These are phyloP conservation scores for Amphimallon solstitiale DNA, from an alignment of 2,888 invertebrate species.

Conservation along the genomic window DNA sequence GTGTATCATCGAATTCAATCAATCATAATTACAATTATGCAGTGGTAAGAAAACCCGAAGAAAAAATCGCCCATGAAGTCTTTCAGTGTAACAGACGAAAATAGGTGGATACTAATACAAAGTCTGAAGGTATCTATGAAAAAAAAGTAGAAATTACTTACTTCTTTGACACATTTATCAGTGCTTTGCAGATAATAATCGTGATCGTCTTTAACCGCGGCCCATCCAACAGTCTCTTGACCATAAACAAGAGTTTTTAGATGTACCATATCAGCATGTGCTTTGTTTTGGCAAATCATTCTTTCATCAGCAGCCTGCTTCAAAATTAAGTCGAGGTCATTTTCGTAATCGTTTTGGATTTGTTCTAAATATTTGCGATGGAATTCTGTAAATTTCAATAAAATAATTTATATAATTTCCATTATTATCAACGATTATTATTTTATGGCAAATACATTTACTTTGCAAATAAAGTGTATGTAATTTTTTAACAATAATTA, in stretches of 20 bases:
- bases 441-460: too few relatives aligned
- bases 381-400: slow-evolving; percentile 51
- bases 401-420: too few relatives aligned
- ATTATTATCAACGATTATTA: too few relatives aligned
- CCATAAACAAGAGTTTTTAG: slow-evolving; percentile 60
- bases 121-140: too few relatives aligned
- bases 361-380: slow-evolving; percentile 66
- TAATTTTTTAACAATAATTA: too few relatives aligned
- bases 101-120: too few relatives aligned
- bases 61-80: too few relatives aligned
- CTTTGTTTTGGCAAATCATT: slow-evolving; percentile 61
- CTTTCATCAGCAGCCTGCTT: slow-evolving; percentile 68
- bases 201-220: slow-evolving; percentile 55
- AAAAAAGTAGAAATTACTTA: slow-evolving; percentile 52
- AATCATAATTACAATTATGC: too few relatives aligned
- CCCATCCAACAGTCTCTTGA: slow-evolving; percentile 54
- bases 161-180: slow-evolving; percentile 66
- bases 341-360: slow-evolving; percentile 63
- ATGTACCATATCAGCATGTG: slow-evolving; percentile 61
- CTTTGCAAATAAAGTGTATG: too few relatives aligned
- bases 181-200: slow-evolving; percentile 62
- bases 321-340: slow-evolving; percentile 66
- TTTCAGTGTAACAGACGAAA: too few relatives aligned
- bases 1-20: too few relatives aligned
- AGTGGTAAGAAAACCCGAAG: too few relatives aligned